phyloP scores from a whole-genome alignment of 2,113 vertebrate species.

The Eonycteris spelaea region DNA sequence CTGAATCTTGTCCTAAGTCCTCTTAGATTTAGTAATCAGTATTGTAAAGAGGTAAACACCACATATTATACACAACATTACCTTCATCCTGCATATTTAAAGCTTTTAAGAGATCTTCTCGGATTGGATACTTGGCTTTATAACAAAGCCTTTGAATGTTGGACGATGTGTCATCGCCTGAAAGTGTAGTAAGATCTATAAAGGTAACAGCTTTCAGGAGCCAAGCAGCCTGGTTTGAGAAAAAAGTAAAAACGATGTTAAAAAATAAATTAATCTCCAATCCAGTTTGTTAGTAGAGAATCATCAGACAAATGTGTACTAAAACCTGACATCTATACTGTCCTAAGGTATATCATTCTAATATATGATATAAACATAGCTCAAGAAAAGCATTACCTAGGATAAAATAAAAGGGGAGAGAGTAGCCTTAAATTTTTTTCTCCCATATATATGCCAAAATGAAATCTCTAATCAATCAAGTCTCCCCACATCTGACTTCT shows the following conservation, averaged over 20 bases:
- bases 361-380: background rate
- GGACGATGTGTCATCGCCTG: slow-evolving; percentile 92
- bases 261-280: background rate
- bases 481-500: background rate
- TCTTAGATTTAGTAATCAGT: background rate
- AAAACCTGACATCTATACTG: background rate
- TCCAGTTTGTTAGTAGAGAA: background rate
- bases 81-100: slow-evolving; percentile 93
- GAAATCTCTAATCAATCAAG: background rate
- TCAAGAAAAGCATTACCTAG: background rate
- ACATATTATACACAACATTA: slow-evolving; percentile 59
- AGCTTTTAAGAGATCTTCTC: slow-evolving; percentile 88
- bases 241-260: slow-evolving; percentile 30
- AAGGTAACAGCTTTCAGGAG: slow-evolving; percentile 93
- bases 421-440: background rate
- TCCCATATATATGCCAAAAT: background rate
- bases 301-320: background rate
- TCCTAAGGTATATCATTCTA: background rate
- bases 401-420: background rate
- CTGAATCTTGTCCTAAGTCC: background rate
- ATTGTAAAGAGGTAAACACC: background rate
- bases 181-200: slow-evolving; percentile 95
- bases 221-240: slow-evolving; percentile 90
- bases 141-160: slow-evolving; percentile 93
- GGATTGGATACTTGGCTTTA: slow-evolving; percentile 93